Conservation (phyloP, 2,888 invertebrate species). For the Ormyrus thymus region DNA sequence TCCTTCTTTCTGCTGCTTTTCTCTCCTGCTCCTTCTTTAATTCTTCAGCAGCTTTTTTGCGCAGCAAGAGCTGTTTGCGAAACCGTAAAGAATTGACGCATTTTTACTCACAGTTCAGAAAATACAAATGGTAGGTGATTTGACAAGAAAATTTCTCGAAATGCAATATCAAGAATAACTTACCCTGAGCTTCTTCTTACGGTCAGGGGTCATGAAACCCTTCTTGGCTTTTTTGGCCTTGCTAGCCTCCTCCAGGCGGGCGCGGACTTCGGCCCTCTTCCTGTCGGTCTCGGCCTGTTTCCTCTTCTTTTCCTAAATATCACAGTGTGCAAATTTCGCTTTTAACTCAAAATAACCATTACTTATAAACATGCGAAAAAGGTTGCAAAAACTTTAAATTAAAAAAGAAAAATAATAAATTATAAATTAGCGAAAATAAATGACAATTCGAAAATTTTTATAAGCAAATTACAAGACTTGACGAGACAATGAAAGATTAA, state of each 20-base stretch:
- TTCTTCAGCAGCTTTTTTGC: slow-evolving; percentile 99
- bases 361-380: neutral
- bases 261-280: slow-evolving; percentile 99
- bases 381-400: neutral
- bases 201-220: slow-evolving; percentile 99
- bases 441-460: neutral
- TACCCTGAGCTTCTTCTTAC: slow-evolving; percentile 99
- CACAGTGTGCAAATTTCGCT: slow-evolving; percentile 58
- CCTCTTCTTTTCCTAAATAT: slow-evolving; percentile 93
- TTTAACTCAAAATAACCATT: slow-evolving; percentile 21
- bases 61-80: slow-evolving; percentile 90
- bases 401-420: slow-evolving; percentile 9
- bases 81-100: slow-evolving; percentile 5
- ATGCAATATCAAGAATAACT: slow-evolving; percentile 71
- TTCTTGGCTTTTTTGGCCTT: slow-evolving; percentile 99
- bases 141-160: no score
- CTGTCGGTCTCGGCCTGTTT: slow-evolving; percentile 98
- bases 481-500: no score
- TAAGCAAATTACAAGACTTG: no score
- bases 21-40: slow-evolving; percentile 99
- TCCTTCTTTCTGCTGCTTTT: slow-evolving; percentile 98
- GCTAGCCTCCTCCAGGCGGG: slow-evolving; percentile 98
- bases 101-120: no score
- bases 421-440: neutral
- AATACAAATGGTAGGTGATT: no score